Conservation (phyloP, 2,888 invertebrate species). For the Zeuzera pyrina region DNA sequence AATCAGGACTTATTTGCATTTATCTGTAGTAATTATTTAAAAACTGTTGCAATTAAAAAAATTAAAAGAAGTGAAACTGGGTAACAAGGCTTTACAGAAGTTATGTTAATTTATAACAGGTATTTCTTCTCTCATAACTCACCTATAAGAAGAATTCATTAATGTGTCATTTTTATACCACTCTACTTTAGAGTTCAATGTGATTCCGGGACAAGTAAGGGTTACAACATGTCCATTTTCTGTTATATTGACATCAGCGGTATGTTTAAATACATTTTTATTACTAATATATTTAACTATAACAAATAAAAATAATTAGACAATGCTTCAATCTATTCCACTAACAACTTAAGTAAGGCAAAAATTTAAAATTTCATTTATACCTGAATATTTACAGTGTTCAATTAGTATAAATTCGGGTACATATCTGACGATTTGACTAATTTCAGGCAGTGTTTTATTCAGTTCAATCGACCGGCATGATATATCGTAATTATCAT, state of each 20-base stretch:
- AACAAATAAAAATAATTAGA: too few relatives aligned
- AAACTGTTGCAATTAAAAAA: neutral
- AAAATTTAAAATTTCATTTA: neutral
- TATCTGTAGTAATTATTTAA: neutral
- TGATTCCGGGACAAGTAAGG: slow-evolving; percentile 70
- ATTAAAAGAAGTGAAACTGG: neutral
- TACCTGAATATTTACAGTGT: slow-evolving; percentile 30
- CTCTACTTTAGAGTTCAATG: slow-evolving; percentile 53
- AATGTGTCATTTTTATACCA: slow-evolving; percentile 69
- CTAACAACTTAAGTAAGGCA: neutral
- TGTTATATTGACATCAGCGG: slow-evolving; percentile 42
- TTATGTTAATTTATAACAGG: neutral
- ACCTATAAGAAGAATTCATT: slow-evolving; percentile 42
- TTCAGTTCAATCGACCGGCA: slow-evolving; percentile 55
- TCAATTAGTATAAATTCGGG: slow-evolving; percentile 60
- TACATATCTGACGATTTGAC: slow-evolving; percentile 51
- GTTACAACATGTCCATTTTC: slow-evolving; percentile 70
- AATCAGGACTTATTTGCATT: too few relatives aligned
- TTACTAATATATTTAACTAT: too few relatives aligned
- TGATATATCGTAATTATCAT: slow-evolving; percentile 36
- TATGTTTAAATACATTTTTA: slow-evolving; percentile 12
- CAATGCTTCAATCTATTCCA: too few relatives aligned
- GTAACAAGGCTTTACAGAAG: neutral
- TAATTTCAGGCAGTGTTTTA: slow-evolving; percentile 51
- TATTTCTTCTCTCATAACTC: slow-evolving; percentile 2